Percentiles rank a stretch among this genome's conserved stretches.
phyloP scores from a whole-genome alignment of 2,113 vertebrate genomes.

The Rostratula benghalensis region DNA sequence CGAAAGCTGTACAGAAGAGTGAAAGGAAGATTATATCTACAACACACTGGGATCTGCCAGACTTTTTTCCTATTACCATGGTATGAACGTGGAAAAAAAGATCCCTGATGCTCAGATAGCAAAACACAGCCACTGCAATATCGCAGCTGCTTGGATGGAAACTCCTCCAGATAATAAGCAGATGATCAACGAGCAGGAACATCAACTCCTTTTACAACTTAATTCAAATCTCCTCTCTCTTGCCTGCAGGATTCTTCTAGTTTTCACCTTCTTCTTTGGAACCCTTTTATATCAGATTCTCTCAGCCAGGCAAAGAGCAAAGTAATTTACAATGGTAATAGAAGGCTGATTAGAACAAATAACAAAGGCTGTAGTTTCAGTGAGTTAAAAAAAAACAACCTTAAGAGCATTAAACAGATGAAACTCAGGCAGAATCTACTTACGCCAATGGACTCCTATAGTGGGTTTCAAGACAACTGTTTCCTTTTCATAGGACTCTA shows the following conservation, averaged over 20 bases:
- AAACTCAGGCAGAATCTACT: background rate
- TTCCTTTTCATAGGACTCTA: background rate
- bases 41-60: background rate
- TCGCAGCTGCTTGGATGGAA: background rate
- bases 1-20: background rate
- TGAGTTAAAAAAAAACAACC: background rate
- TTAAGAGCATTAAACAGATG: background rate
- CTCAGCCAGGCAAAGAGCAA: slow-evolving; percentile 18
- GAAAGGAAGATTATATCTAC: background rate
- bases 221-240: slow-evolving; percentile 2
- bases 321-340: slow-evolving; percentile 8
- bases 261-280: background rate
- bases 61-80: background rate
- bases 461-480: background rate
- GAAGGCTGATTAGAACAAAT: slow-evolving; percentile 30
- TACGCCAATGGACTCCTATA: background rate
- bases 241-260: slow-evolving; percentile 9
- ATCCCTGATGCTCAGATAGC: background rate
- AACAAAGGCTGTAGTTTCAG: background rate
- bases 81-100: background rate
- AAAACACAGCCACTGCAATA: background rate
- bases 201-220: background rate
- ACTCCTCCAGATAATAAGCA: background rate
- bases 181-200: background rate
- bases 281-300: background rate